These are phyloP conservation scores for Callyntrura sp. DNA, from an alignment of 2,888 invertebrate species.

Conservation along the genomic window DNA sequence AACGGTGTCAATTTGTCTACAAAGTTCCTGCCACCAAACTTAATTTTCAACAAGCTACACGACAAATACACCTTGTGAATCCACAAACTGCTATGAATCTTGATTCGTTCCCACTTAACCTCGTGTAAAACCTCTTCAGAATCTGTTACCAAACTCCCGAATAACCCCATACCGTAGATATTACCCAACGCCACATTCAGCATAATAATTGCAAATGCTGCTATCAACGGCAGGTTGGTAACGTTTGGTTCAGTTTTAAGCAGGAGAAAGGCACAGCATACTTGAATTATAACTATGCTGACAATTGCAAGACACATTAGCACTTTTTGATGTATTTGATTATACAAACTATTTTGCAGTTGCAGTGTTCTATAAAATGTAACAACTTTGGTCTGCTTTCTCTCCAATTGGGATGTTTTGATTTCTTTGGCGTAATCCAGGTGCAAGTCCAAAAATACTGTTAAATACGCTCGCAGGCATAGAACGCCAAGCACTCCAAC, in stretches of 20 bases:
- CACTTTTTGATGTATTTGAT: neutral
- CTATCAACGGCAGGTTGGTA: too few species aligned
- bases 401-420: neutral
- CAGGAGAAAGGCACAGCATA: neutral
- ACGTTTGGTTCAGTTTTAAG: neutral
- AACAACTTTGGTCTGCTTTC: neutral
- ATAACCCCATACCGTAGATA: too few species aligned
- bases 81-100: too few species aligned
- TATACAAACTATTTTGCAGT: neutral
- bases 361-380: constrained; percentile 51
- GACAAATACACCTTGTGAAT: too few species aligned
- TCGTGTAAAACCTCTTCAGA: too few species aligned
- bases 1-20: too few species aligned
- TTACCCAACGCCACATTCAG: too few species aligned
- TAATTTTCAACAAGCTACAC: too few species aligned
- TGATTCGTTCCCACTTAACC: too few species aligned
- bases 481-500: neutral
- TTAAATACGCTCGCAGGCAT: neutral
- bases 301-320: neutral
- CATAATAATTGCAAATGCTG: too few species aligned
- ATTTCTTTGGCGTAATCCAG: neutral
- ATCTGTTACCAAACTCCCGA: too few species aligned
- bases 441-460: neutral
- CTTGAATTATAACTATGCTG: neutral
- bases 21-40: too few species aligned